Base-by-base conservation (phyloP, 2,888 invertebrate species). In the Chymomyza amoena region DNA sequence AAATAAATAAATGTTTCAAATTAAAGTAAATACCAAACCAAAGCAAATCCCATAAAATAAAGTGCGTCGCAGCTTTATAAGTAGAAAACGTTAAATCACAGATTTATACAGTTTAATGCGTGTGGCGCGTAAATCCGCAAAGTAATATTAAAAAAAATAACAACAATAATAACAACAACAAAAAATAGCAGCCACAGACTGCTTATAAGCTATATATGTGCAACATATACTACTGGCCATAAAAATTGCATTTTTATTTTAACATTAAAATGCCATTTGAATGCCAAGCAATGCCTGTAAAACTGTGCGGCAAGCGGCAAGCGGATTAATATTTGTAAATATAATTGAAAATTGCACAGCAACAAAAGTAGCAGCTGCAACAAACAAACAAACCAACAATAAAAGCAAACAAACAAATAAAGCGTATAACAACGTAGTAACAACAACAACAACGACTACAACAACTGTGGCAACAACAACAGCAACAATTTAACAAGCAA, bases 251-350 rank as follows among this genome's bases (percentile, higher is more conserved):
- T 67, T 77, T 39, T 67, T 60, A 57, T 52, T 66, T 71, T 50
- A 76, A 78, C 87, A 87, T 84, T 88, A 75, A 87, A 84, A 84
- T 79, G 88, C 87, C 77, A 86, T 86, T 81, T 81, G 69, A 32
- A 64, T 59, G 16, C 54, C 32, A 45, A 18, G n/a, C 77, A 86
- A 70, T 74, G 70, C 70, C 64, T 76, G 66, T 71, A 72, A 77
- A 84, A 88, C 78, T 79, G 84, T 73, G 70, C 32, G 25, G 16
- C 59, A 69, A 57, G 18, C 62, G 60, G 56, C 61, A 66, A 62
- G 63, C 61, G 75, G 74, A 68, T 79, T 76, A 76, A 79, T 70
- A 68, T 61, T 57, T 67, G 50, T 54, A 51, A 57, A 57, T 25
- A 57, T 57, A 57, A 57, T 57, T 61, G 61, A 61, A 61, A 61